These are phyloP conservation scores for Nemoura dubitans DNA, from an alignment of 2,888 invertebrate species.

Conservation along the genomic window DNA sequence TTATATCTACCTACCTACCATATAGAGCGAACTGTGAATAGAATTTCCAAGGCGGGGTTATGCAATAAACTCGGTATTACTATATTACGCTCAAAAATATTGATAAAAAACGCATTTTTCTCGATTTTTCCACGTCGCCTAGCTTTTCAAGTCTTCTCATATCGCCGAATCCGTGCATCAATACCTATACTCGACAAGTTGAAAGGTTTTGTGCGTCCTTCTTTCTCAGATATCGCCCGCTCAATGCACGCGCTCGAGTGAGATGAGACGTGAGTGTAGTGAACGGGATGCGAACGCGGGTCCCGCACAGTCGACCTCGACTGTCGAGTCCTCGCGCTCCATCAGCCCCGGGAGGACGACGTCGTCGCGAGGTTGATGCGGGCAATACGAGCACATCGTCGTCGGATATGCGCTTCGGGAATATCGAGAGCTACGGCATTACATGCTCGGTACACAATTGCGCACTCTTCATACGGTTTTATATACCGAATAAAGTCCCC, in stretches of 20 bases:
- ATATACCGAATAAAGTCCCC: no score
- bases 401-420: no score
- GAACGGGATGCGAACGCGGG: neutral
- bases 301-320: neutral
- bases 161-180: neutral
- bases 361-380: no score
- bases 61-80: neutral
- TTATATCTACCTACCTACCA: no score
- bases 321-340: no score
- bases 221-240: neutral
- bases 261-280: neutral
- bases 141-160: neutral
- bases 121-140: neutral
- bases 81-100: neutral
- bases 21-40: neutral
- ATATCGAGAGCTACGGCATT: no score
- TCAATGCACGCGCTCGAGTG: neutral
- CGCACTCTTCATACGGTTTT: no score
- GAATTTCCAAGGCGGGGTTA: neutral
- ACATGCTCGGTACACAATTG: no score
- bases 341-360: no score
- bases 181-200: neutral
- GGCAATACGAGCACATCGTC: no score
- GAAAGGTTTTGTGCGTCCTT: neutral
- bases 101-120: neutral